Base-by-base conservation (phyloP, 2,888 invertebrate species). In the Andrena chrysosceles region DNA sequence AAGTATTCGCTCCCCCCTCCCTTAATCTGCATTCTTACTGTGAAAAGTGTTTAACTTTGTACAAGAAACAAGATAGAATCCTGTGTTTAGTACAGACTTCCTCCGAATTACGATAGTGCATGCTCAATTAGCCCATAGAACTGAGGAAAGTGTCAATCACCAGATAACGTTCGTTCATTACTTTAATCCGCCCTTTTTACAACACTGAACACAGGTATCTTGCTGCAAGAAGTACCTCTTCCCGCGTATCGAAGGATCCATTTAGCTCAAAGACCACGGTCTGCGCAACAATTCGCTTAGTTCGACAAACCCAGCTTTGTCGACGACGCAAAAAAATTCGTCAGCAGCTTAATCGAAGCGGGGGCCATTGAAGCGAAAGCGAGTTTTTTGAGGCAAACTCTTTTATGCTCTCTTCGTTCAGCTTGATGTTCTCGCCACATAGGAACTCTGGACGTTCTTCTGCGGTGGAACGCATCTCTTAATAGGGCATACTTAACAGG, bases 261-360 rank as follows among this genome's bases (percentile, higher is more conserved):
- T 78, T 23, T 62, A 62, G 54, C 16, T 20, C 35, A 29, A 42
- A 49, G 70, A 31, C 29, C 52, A 35, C 52, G 20, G n/a, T 10
- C 62, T 48, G 70, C 23, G 20, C 71, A 71, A 71, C 62, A 63
- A 76, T 76, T 63, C 60, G 20, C 62, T 31, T 26, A 62, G 70
- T 63, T 76, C 71, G 23, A 71, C 70, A 71, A 63, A 23, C 42
- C 42, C 42, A 23, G 62, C 62, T 52, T 56, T 63, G 71, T 76
- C 62, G 62, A 6, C 31, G 7, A 20, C 20, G 70, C 52, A 64
- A 63, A 76, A 76, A 76, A 35, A 23, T 20, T 16, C 62, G 13
- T 16, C 29, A 6, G 29, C 10, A 31, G 71, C 63, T 76, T 76
- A 63, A 71, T 71, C 71, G 71, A 48, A 42, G 60, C n/a, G 62